Evolutionary conservation across 2,113 vertebrate species (phyloP).

Genomic region (Morone saxatilis): DNA sequence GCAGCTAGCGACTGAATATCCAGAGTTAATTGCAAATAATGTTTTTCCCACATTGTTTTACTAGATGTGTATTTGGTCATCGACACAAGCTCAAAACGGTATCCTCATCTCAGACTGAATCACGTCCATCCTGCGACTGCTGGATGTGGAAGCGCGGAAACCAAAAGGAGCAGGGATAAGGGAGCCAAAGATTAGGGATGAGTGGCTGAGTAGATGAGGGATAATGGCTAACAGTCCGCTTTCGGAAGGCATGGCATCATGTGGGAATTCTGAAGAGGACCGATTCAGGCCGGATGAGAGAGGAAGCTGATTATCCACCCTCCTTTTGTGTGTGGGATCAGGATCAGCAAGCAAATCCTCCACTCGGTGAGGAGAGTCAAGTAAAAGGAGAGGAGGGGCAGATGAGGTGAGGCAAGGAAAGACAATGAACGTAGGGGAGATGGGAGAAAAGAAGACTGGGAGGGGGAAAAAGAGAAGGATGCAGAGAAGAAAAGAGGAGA

Average conservation of each 20-base stretch:
- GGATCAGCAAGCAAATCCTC: constrained; percentile 72
- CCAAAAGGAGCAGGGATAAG: constrained; percentile 31
- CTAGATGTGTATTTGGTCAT: too few relatives aligned
- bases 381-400: constrained; percentile 37
- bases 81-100: not conserved
- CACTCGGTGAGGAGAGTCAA: constrained; percentile 39
- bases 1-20: not conserved
- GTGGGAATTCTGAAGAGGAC: constrained; percentile 65
- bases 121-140: not conserved
- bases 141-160: constrained; percentile 28
- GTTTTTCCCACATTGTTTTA: not conserved
- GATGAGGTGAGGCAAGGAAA: constrained; percentile 39
- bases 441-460: constrained; percentile 7
- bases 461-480: not conserved
- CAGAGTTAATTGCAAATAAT: not conserved
- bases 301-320: constrained; percentile 77
- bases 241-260: constrained; percentile 55
- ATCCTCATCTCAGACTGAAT: not conserved
- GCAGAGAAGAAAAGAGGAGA: not conserved
- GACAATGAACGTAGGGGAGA: constrained; percentile 28
- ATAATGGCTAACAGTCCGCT: constrained; percentile 69
- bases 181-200: constrained; percentile 71
- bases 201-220: constrained; percentile 70
- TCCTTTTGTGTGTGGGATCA: constrained; percentile 71
- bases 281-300: constrained; percentile 69